Evolutionary conservation across 2,113 vertebrate genomes (phyloP).

Genomic region (Thomomys bottae): DNA sequence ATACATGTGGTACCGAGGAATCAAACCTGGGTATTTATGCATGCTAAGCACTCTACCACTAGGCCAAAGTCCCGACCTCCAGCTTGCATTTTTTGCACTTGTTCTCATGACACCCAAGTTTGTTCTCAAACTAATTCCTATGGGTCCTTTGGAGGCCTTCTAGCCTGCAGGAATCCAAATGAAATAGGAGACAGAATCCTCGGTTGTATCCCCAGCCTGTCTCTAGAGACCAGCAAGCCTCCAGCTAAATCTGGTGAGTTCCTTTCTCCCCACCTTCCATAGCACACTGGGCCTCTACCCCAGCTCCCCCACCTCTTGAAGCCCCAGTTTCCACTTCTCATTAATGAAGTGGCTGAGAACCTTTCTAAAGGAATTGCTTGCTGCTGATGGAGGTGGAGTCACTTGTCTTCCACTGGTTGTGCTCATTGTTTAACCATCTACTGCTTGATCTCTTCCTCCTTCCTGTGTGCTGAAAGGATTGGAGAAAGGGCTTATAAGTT

Average conservation of each 20-base stretch:
- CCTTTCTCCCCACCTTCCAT: not conserved
- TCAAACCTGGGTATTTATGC: too few relatives aligned
- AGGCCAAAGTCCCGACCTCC: too few relatives aligned
- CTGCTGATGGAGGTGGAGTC: too few relatives aligned
- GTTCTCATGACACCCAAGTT: not conserved
- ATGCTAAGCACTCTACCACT: too few relatives aligned
- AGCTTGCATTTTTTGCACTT: fast-evolving
- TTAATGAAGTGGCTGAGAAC: not conserved
- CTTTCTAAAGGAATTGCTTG: too few relatives aligned
- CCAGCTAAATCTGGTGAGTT: fast-evolving
- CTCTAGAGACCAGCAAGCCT: not conserved
- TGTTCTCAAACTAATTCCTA: not conserved
- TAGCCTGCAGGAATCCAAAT: not conserved
- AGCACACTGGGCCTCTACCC: fast-evolving
- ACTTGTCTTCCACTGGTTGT: too few relatives aligned
- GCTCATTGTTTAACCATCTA: too few relatives aligned
- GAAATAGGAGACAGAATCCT: not conserved
- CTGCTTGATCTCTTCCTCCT: too few relatives aligned
- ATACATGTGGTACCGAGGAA: too few relatives aligned
- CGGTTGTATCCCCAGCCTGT: not conserved
- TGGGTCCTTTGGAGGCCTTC: too few relatives aligned
- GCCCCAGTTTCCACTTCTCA: fast-evolving
- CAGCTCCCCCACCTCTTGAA: fast-evolving
- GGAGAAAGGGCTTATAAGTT: too few relatives aligned
- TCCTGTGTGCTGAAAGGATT: too few relatives aligned